Evolutionary conservation across 2,113 vertebrate genomes (phyloP).

Genomic region (Corythoichthys haematopterus): DNA sequence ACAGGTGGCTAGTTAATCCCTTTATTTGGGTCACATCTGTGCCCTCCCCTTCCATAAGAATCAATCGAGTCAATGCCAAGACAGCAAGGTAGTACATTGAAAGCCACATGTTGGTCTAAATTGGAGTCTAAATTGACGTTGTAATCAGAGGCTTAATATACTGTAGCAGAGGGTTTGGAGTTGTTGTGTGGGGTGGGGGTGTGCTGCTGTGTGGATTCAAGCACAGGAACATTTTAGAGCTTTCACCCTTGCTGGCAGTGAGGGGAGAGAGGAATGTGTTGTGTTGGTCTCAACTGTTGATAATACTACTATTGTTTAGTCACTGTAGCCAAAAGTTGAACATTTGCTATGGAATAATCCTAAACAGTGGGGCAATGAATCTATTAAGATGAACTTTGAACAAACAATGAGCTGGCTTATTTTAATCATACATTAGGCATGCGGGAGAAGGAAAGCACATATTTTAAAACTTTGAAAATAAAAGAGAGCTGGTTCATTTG

Average conservation of each 20-base stretch:
- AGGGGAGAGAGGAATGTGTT: background rate
- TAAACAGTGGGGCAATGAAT: background rate
- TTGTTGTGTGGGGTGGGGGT: conserved; percentile 23
- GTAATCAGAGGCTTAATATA: conserved; percentile 73
- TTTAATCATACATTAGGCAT: background rate
- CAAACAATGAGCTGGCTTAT: background rate
- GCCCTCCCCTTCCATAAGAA: conserved; percentile 23
- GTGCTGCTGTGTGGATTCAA: conserved; percentile 30
- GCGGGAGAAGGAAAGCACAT: background rate
- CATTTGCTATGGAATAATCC: background rate
- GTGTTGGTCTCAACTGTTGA: conserved; percentile 20
- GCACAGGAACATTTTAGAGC: conserved; percentile 26
- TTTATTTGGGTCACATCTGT: conserved; percentile 52
- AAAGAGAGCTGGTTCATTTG: background rate
- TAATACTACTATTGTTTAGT: conserved; percentile 2
- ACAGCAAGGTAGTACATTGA: conserved; percentile 32
- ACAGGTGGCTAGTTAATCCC: conserved; percentile 47
- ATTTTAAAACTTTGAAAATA: background rate
- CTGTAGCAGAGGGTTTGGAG: conserved; percentile 29
- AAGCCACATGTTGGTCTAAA: conserved; percentile 45
- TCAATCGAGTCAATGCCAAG: conserved; percentile 30
- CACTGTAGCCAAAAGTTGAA: background rate
- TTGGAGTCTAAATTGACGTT: conserved; percentile 51
- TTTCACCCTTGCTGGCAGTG: conserved; percentile 7
- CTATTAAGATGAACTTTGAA: background rate